Percentiles rank a stretch among this genome's conserved stretches.
Evolutionary conservation across 2,888 invertebrate species (phyloP).

Genomic region (Stenoptilia bipunctidactyla): DNA sequence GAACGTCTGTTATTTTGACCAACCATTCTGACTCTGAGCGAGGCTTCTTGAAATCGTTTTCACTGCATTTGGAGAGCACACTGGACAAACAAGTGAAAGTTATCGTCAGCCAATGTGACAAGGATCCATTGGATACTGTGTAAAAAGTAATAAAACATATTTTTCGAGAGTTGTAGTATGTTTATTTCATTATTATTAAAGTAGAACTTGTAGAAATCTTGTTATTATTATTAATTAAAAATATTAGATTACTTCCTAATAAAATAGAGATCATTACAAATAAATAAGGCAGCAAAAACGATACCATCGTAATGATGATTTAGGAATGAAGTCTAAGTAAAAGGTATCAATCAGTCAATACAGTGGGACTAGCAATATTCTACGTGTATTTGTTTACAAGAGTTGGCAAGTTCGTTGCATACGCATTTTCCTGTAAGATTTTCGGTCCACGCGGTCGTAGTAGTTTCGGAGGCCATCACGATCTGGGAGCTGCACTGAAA

Average conservation of each 20-base stretch:
- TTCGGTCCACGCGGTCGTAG: slow-evolving; percentile 35
- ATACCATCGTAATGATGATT: no score
- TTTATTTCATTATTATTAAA: neutral
- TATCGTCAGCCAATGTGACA: slow-evolving; percentile 78
- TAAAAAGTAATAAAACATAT: slow-evolving; percentile 33
- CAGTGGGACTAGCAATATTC: slow-evolving; percentile 21
- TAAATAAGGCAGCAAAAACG: no score
- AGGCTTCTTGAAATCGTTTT: slow-evolving; percentile 80
- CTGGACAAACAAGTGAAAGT: slow-evolving; percentile 71
- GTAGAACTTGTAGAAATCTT: no score
- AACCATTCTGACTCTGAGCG: slow-evolving; percentile 96
- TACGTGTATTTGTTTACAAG: slow-evolving; percentile 25
- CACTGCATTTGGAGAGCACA: slow-evolving; percentile 32
- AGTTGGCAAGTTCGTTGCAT: slow-evolving; percentile 56
- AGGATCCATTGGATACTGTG: slow-evolving; percentile 82
- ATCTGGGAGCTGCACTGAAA: slow-evolving; percentile 61
- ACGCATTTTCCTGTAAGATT: slow-evolving; percentile 41
- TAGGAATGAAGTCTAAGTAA: no score
- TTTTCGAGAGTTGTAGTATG: neutral
- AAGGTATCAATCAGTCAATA: no score
- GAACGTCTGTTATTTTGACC: slow-evolving; percentile 85
- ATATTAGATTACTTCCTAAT: neutral
- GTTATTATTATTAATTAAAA: neutral
- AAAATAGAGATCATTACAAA: no score
- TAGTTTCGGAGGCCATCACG: slow-evolving; percentile 36